Conservation (phyloP, 2,797 vertebrate genomes). For the Lemur catta region DNA sequence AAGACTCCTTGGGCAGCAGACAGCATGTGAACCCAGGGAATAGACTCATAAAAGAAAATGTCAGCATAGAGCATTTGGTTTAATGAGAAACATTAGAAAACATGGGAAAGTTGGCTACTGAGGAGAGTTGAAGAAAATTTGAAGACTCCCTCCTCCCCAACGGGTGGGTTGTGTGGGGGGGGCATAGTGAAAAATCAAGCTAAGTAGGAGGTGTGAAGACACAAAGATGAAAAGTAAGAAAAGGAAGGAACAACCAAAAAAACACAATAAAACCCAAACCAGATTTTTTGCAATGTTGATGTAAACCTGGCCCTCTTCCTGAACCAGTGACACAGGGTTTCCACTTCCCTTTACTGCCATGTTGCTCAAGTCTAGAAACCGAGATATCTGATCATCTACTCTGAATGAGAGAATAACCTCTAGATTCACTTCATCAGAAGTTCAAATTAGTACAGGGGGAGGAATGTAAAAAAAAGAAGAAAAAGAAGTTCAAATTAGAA, state of each 20-base stretch:
- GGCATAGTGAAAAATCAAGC: not conserved
- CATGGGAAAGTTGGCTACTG: not conserved
- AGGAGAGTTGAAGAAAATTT: not conserved
- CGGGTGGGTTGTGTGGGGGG: not conserved
- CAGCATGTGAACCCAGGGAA: not conserved
- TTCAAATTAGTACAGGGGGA: not conserved
- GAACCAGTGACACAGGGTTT: constrained; percentile 46
- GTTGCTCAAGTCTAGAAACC: constrained; percentile 48
- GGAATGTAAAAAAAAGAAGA: too few relatives aligned
- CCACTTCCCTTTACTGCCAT: constrained; percentile 42
- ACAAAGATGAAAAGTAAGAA: not conserved
- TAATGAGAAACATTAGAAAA: not conserved
- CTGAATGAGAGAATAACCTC: not conserved
- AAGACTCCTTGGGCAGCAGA: not conserved
- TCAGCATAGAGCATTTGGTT: not conserved
- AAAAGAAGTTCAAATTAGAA: not conserved
- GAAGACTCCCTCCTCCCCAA: not conserved
- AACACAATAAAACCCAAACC: too few relatives aligned
- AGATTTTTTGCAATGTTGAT: not conserved
- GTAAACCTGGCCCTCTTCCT: constrained; percentile 57
- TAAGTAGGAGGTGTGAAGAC: not conserved
- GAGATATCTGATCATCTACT: not conserved
- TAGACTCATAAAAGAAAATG: constrained; percentile 37
- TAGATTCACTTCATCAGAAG: not conserved
- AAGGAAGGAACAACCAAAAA: not conserved